These are phyloP conservation scores for Ispidina picta DNA, from an alignment of 2,797 vertebrate species.

Conservation along the genomic window DNA sequence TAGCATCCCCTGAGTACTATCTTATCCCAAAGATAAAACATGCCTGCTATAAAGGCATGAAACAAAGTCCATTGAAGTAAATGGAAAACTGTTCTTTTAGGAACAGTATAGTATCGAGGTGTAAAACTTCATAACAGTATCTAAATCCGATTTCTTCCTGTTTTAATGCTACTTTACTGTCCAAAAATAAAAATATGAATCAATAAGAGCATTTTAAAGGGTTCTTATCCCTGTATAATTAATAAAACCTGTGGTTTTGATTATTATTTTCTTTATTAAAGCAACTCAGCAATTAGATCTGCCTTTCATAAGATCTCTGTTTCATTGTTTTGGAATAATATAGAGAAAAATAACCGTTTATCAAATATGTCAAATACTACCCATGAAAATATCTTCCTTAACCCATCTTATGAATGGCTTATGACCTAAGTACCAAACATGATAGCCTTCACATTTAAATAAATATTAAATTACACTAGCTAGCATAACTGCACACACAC, in stretches of 20 bases:
- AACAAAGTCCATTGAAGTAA: not conserved
- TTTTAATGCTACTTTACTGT: not conserved
- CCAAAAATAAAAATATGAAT: not conserved
- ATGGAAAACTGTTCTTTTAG: not conserved
- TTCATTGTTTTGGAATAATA: not conserved
- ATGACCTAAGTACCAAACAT: not conserved
- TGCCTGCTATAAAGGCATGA: not conserved
- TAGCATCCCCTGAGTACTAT: not conserved
- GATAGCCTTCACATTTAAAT: not conserved
- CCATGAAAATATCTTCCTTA: not conserved
- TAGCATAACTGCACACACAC: not conserved
- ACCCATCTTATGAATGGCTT: not conserved
- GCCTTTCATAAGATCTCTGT: not conserved
- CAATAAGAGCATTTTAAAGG: not conserved
- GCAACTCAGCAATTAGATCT: not conserved
- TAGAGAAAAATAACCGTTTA: not conserved
- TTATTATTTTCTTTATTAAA: not conserved
- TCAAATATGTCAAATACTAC: not conserved
- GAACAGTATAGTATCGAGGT: not conserved
- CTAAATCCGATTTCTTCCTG: not conserved
- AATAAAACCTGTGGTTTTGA: not conserved
- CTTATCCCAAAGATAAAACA: not conserved
- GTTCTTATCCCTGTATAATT: not conserved
- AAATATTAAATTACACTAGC: slow-evolving; percentile 1
- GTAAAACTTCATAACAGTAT: not conserved